A percentile compares a stretch with the other conserved stretches of the same genome.
These are phyloP conservation scores for Ochotona curzoniae DNA, from an alignment of 2,113 vertebrate species.

Conservation along the genomic window DNA sequence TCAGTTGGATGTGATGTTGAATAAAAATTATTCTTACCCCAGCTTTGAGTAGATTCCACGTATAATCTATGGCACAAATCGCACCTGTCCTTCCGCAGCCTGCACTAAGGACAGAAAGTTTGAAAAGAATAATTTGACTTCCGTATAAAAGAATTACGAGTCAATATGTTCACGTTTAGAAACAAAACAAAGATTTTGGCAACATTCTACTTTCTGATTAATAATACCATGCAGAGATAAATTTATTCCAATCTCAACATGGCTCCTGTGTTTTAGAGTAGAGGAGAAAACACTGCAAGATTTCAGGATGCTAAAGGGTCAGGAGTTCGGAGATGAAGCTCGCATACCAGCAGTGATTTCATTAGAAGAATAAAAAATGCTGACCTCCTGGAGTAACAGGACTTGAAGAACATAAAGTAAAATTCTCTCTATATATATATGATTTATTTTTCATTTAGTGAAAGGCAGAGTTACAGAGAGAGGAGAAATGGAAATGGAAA, in stretches of 20 bases:
- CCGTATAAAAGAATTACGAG: neutral
- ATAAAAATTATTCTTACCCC: constrained; percentile 89
- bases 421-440: neutral
- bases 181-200: constrained; percentile 19
- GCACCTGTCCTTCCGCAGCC: constrained; percentile 99
- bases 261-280: neutral
- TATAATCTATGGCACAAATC: constrained; percentile 99
- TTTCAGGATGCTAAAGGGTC: neutral
- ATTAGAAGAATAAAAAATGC: neutral
- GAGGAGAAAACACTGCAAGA: neutral
- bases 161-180: constrained; percentile 34
- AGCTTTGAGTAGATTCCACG: constrained; percentile 99
- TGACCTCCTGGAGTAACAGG: neutral
- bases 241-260: neutral
- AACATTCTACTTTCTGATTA: constrained; percentile 17
- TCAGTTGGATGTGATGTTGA: neutral
- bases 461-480: too few species aligned
- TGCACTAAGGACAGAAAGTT: constrained; percentile 90
- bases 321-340: neutral
- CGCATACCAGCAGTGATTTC: neutral
- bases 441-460: too few species aligned
- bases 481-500: too few species aligned
- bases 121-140: constrained; percentile 49
- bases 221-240: neutral
- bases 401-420: neutral